Conservation (phyloP, 2,888 invertebrate genomes). For the Synanthedon vespiformis region DNA sequence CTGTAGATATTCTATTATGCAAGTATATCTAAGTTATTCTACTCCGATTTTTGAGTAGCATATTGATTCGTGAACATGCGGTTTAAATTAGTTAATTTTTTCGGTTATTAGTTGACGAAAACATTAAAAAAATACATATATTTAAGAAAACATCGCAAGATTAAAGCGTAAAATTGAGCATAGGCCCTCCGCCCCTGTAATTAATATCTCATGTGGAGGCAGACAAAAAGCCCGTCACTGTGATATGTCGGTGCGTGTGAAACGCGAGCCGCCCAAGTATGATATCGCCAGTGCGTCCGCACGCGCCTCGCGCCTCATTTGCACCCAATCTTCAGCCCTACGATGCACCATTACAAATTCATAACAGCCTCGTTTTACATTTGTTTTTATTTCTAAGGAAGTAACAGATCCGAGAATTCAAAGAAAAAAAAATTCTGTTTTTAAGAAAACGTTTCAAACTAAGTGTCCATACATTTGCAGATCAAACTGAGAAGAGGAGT, state of each 20-base stretch:
- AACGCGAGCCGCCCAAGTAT: constrained; percentile 30
- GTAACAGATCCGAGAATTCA: constrained; percentile 20
- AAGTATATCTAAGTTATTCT: too few species aligned
- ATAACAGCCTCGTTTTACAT: constrained; percentile 41
- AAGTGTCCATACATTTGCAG: too few species aligned
- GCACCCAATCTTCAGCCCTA: constrained; percentile 56
- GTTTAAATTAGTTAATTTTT: too few species aligned
- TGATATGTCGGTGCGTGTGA: constrained; percentile 23
- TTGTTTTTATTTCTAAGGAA: constrained; percentile 26
- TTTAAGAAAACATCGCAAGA: constrained; percentile 19
- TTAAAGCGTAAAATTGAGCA: constrained; percentile 51
- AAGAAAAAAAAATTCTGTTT: too few species aligned
- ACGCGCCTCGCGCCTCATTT: constrained; percentile 60
- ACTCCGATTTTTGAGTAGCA: too few species aligned
- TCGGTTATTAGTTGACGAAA: neutral
- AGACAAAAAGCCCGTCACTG: constrained; percentile 33
- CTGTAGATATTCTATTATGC: too few species aligned
- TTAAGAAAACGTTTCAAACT: too few species aligned
- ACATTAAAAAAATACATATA: neutral
- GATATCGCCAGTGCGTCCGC: constrained; percentile 20
- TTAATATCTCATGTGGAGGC: constrained; percentile 51
- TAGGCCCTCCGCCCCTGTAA: constrained; percentile 51
- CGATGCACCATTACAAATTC: constrained; percentile 58
- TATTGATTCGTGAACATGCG: too few species aligned
- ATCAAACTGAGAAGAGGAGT: too few species aligned